Conservation (phyloP, 2,113 vertebrate species). For the Oreotrochilus melanogaster region DNA sequence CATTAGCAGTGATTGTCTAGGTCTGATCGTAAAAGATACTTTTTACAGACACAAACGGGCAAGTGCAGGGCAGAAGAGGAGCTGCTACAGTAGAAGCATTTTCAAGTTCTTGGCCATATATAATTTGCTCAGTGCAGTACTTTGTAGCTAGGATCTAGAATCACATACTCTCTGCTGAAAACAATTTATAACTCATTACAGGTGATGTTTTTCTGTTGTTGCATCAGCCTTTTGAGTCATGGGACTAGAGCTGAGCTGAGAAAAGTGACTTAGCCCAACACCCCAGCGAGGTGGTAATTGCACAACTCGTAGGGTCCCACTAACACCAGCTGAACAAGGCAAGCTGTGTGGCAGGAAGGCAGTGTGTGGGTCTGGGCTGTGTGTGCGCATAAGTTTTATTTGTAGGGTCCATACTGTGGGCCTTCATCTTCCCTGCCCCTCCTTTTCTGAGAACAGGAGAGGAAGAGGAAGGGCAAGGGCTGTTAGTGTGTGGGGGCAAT, state of each 20-base stretch:
- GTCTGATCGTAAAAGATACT: neutral
- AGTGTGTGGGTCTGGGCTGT: rapidly evolving
- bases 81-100: neutral
- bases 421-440: neutral
- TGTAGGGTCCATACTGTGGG: neutral
- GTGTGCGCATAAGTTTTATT: rapidly evolving
- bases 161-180: neutral
- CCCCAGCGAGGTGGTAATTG: neutral
- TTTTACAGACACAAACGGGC: neutral
- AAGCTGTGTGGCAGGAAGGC: neutral
- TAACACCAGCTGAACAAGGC: neutral
- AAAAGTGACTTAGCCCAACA: neutral
- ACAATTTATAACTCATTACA: neutral
- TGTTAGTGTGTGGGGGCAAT: neutral
- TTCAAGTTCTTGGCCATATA: neutral
- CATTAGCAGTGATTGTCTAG: slow-evolving; percentile 1
- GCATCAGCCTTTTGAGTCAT: neutral
- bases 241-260: neutral
- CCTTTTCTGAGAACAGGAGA: neutral
- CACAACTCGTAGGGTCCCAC: neutral
- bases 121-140: neutral
- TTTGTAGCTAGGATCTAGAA: neutral
- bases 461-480: neutral
- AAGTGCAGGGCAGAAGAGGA: neutral
- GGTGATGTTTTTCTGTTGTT: neutral